phyloP scores from a whole-genome alignment of 2,888 invertebrate genomes.

The Drosophila leonis region DNA sequence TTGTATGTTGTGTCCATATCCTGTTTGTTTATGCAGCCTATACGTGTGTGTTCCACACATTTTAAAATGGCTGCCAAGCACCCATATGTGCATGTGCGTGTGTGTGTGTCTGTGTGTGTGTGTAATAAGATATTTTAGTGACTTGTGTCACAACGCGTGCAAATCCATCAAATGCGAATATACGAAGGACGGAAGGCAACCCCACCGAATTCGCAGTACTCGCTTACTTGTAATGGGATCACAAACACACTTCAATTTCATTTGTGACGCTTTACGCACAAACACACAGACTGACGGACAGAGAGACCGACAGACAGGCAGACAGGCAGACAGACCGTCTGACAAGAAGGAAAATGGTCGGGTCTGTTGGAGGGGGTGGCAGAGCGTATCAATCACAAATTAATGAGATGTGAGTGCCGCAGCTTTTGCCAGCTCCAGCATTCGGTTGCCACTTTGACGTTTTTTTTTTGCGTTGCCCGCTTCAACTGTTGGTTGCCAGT shows the following conservation, averaged over 20 bases:
- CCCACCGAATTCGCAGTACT: constrained; percentile 33
- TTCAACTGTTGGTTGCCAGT: constrained; percentile 4
- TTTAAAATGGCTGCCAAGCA: constrained; percentile 73
- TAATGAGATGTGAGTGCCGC: constrained; percentile 84
- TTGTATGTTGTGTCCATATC: constrained; percentile 47
- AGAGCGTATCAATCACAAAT: constrained; percentile 83
- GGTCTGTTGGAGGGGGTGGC: constrained; percentile 18
- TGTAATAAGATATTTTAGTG: constrained; percentile 84
- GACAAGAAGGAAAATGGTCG: background rate
- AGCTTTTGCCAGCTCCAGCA: constrained; percentile 59
- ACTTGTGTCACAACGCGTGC: constrained; percentile 83
- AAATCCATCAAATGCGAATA: constrained; percentile 84
- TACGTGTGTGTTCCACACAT: constrained; percentile 53
- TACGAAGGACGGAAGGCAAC: constrained; percentile 14
- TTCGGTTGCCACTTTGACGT: constrained; percentile 65
- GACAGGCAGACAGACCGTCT: background rate
- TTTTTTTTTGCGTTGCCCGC: constrained; percentile 19
- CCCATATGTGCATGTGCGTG: constrained; percentile 2
- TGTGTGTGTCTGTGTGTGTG: constrained; percentile 30
- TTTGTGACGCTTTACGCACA: constrained; percentile 82
- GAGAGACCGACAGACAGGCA: background rate
- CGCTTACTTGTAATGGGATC: constrained; percentile 83
- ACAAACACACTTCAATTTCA: constrained; percentile 82
- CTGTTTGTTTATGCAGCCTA: constrained; percentile 77
- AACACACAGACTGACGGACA: constrained; percentile 59